Base-by-base conservation (phyloP, 2,113 vertebrate genomes). In the Dicentrarchus labrax region DNA sequence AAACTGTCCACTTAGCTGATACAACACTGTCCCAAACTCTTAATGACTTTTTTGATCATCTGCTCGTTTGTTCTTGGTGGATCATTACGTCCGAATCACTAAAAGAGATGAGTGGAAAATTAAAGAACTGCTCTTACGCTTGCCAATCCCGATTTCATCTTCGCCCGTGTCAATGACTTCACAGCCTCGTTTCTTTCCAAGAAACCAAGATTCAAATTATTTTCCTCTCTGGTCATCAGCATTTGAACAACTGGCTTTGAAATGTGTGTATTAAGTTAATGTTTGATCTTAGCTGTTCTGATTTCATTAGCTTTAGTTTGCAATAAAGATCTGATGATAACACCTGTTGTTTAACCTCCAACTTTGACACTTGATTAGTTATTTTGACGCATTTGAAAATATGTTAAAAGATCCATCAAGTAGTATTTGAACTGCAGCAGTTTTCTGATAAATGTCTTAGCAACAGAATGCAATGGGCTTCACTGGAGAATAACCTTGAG, bases 21-120 rank as follows among this genome's bases (percentile, higher is more conserved):
- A 22, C 22, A 0, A 59, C 22, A 16, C 43, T 51, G n/a, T 41
- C 57, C 17, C 17, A n/a, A 51, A 39, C 22, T 71, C 43, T 68
- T 51, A 59, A 79, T 30, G 51, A 83, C 43, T 60, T 75, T 75
- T 22, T 47, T 59, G 38, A 75, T 60, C 59, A 60, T 24, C 17
- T 19, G 38, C 38, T 79, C 11, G 15, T 71, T 71, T 71, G 51
- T 43, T 60, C 10, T 41, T n/a, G 47, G 8, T 21, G 76, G 60
- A 72, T 83, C 53, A 38, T 72, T 80, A 36, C 6, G 10, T 54
- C 24, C 60, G 24, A 67, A 50, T 36, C 6, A 50, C 39, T 59
- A 36, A 50, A 30, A 39, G 21, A 38, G 21, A 53, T 30, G n/a
- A 59, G 3, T 41, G 47, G 57, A 54, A 47, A 30, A 75, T 53